Percentiles rank a stretch among this genome's conserved stretches.
These are phyloP conservation scores for Carcharodon carcharias DNA, from an alignment of 2,797 vertebrate genomes.

Conservation along the genomic window DNA sequence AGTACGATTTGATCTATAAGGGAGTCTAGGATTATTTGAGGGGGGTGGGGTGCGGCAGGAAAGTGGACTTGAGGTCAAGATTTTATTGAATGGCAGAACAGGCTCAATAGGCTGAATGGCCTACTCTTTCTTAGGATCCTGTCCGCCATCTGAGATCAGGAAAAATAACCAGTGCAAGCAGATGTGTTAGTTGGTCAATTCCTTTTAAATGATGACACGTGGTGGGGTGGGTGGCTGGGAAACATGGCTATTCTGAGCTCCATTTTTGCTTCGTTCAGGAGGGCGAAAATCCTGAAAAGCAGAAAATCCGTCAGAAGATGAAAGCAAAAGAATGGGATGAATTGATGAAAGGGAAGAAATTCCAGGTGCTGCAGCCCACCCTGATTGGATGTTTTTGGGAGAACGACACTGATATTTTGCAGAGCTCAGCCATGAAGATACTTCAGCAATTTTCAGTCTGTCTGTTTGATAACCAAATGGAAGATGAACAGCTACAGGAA, in stretches of 20 bases:
- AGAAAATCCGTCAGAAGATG: constrained; percentile 81
- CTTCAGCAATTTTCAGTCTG: constrained; percentile 69
- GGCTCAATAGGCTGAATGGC: background rate
- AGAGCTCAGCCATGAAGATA: constrained; percentile 47
- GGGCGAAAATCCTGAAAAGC: constrained; percentile 77
- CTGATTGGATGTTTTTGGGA: constrained; percentile 83
- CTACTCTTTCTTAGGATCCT: background rate
- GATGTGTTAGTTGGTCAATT: background rate
- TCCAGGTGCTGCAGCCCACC: constrained; percentile 76
- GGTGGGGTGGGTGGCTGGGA: background rate
- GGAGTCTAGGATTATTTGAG: no score
- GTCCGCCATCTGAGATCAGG: background rate
- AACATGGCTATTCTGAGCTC: background rate
- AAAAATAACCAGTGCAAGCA: background rate
- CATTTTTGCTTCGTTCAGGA: constrained; percentile 56
- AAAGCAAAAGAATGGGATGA: constrained; percentile 97
- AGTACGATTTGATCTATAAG: no score
- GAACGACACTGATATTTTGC: background rate
- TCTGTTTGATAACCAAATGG: constrained; percentile 60
- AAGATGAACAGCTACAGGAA: constrained; percentile 62
- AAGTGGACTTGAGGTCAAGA: no score
- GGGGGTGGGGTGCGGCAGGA: no score
- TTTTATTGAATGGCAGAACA: background rate
- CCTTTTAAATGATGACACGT: background rate
- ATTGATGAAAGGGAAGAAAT: constrained; percentile 79